Base-by-base conservation (phyloP, 2,888 invertebrate species). In the Caenorhabditis sp. region DNA sequence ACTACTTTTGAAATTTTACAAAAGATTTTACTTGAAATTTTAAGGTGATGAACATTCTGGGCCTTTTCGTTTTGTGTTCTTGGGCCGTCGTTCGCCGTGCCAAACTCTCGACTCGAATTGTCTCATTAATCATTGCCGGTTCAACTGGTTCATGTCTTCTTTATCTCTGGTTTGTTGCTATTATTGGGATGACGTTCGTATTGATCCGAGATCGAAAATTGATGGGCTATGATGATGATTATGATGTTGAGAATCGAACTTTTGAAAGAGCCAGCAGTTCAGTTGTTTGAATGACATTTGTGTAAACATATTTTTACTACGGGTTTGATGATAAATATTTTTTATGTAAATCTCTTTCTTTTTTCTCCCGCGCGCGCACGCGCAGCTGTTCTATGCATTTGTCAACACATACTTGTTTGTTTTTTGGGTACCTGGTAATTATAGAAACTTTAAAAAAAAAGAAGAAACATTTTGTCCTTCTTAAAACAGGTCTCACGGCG, bases 131-230 rank as follows among this genome's bases (percentile, higher is more conserved):
- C 31, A 62, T 69, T 1, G 57, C 80, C 27, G 77, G 76, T 25
- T 72, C 75, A 36, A 69, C 69, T 1, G 73, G 68, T 23, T 57
- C 60, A 0, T 50, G 59, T n/a, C 63, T 69, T 36, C 63, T 83
- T n/a, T 77, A 78, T 54, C 23, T 83, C 12, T 83, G 83, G 83
- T 83, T 83, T 60, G 36, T 83, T 56, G 76, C 75, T 12, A 76
- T 83, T 49, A 66, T 67, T 54, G 61, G 68, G 26, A 78, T 83
- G 78, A 83, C 83, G 17, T 83, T 83, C 43, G 78, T 83, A 25
- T 62, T 83, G 60, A 83, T 83, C 61, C 75, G 83, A 23, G 83
- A 83, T 63, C 71, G 81, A 56, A 77, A 77, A 27, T 65, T 68
- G 43, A 73, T 73, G 73, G 73, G 73, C 52, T 80, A 71, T 56